A percentile compares a stretch with the other conserved stretches of the same genome.
phyloP scores from a whole-genome alignment of 2,797 vertebrate genomes.

The Taenioides sp. region DNA sequence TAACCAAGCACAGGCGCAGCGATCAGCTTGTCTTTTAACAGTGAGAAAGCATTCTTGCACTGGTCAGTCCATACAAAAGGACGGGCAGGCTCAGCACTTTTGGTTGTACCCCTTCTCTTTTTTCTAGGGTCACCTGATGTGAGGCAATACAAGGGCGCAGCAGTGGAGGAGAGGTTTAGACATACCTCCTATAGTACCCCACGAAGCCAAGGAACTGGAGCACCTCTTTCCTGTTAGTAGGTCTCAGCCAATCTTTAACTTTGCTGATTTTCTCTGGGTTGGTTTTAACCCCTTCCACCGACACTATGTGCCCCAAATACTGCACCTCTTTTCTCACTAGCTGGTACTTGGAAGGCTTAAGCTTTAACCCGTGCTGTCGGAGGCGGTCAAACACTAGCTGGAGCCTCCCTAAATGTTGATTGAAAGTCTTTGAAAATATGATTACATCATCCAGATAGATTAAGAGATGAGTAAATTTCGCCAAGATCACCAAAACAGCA shows the following conservation, averaged over 20 bases:
- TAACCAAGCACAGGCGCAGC: not conserved
- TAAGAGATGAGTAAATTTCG: slow-evolving; percentile 44
- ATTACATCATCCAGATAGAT: slow-evolving; percentile 43
- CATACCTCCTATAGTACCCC: too few species aligned
- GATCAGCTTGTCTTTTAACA: not conserved
- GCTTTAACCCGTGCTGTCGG: too few species aligned
- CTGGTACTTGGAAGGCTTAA: too few species aligned
- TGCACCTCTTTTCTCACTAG: too few species aligned
- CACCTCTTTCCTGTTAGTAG: too few species aligned
- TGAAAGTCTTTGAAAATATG: slow-evolving; percentile 25
- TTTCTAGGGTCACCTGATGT: slow-evolving; percentile 40
- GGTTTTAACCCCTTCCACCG: too few species aligned
- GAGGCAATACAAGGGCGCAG: slow-evolving; percentile 33
- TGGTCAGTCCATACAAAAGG: slow-evolving; percentile 27
- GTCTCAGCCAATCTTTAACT: too few species aligned
- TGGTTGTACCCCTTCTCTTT: slow-evolving; percentile 23
- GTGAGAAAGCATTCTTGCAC: slow-evolving; percentile 29
- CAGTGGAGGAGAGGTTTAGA: slow-evolving; percentile 21
- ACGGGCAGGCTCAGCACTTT: not conserved
- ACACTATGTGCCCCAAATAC: too few species aligned
- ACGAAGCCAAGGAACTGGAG: too few species aligned
- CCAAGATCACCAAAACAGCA: slow-evolving; percentile 25
- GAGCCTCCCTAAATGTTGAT: slow-evolving; percentile 34
- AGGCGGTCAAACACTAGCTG: slow-evolving; percentile 36
- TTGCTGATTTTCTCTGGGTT: too few species aligned